phyloP scores from a whole-genome alignment of 2,797 vertebrate genomes.

The Denticeps clupeoides region DNA sequence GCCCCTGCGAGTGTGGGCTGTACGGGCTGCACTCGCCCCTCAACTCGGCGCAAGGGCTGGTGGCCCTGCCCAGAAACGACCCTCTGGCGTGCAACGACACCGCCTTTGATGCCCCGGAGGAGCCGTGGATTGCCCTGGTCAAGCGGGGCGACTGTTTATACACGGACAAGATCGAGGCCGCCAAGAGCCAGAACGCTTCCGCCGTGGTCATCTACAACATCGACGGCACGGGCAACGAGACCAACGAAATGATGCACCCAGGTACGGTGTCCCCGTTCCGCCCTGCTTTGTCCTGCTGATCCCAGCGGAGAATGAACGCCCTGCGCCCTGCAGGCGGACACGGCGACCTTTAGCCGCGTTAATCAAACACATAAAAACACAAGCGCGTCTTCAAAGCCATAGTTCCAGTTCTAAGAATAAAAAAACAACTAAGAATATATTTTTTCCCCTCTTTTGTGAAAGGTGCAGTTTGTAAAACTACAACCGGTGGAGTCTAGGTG shows the following conservation, averaged over 20 bases:
- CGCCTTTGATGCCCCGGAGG: slow-evolving; percentile 35
- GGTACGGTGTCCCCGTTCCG: slow-evolving; percentile 60
- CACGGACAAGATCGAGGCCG: slow-evolving; percentile 67
- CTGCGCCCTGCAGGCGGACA: too few species aligned
- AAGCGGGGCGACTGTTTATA: slow-evolving; percentile 80
- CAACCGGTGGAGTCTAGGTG: too few species aligned
- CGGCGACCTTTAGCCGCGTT: too few species aligned
- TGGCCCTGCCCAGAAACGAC: slow-evolving; percentile 58
- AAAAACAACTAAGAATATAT: too few species aligned
- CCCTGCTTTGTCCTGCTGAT: too few species aligned
- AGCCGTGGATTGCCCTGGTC: slow-evolving; percentile 74
- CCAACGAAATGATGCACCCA: slow-evolving; percentile 54
- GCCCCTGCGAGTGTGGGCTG: slow-evolving; percentile 63
- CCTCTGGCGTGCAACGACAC: slow-evolving; percentile 58
- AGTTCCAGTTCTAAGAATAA: too few species aligned
- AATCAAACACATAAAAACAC: too few species aligned
- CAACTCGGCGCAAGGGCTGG: slow-evolving; percentile 40
- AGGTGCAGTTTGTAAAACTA: too few species aligned
- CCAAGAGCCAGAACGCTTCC: slow-evolving; percentile 50
- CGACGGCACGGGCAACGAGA: slow-evolving; percentile 50
- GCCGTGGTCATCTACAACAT: slow-evolving; percentile 77
- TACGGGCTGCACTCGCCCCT: slow-evolving; percentile 63
- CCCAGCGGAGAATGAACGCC: too few species aligned
- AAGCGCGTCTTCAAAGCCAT: too few species aligned
- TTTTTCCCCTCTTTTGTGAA: too few species aligned